These are phyloP conservation scores for Phasia obesa DNA, from an alignment of 2,888 invertebrate species.

Conservation along the genomic window DNA sequence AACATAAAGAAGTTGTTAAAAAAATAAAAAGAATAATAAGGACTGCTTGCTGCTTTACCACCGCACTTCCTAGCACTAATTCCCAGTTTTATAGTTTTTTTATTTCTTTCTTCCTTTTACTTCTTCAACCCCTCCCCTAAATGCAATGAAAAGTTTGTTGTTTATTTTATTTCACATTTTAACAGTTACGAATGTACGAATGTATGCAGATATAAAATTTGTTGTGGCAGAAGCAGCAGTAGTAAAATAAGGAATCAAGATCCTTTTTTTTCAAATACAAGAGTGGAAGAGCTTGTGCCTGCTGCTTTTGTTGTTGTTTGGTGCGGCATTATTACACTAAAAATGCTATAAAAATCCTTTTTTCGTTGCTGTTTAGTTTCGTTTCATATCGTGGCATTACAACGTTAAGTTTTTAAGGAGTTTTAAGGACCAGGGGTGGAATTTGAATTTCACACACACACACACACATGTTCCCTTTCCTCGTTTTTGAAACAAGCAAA, in stretches of 20 bases:
- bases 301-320: constrained; percentile 35
- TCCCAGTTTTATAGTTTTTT: constrained; percentile 72
- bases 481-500: not conserved
- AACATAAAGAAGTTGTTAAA: constrained; percentile 2
- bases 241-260: constrained; percentile 58
- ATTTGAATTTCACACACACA: constrained; percentile 65
- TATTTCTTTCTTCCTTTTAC: not conserved
- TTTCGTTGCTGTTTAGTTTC: constrained; percentile 64
- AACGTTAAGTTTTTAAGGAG: constrained; percentile 65
- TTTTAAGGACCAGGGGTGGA: constrained; percentile 63
- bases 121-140: constrained; percentile 45
- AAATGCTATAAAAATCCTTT: constrained; percentile 72
- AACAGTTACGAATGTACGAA: constrained; percentile 36
- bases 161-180: constrained; percentile 51
- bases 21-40: constrained; percentile 31
- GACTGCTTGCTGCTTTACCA: constrained; percentile 72
- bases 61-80: constrained; percentile 68
- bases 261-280: constrained; percentile 49
- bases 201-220: constrained; percentile 49
- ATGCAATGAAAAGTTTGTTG: constrained; percentile 53
- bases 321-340: constrained; percentile 70
- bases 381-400: constrained; percentile 67
- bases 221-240: constrained; percentile 41
- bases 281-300: constrained; percentile 22
- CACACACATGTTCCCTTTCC: constrained; percentile 3